Conservation (phyloP, 2,113 vertebrate genomes). For the Indri indri region DNA sequence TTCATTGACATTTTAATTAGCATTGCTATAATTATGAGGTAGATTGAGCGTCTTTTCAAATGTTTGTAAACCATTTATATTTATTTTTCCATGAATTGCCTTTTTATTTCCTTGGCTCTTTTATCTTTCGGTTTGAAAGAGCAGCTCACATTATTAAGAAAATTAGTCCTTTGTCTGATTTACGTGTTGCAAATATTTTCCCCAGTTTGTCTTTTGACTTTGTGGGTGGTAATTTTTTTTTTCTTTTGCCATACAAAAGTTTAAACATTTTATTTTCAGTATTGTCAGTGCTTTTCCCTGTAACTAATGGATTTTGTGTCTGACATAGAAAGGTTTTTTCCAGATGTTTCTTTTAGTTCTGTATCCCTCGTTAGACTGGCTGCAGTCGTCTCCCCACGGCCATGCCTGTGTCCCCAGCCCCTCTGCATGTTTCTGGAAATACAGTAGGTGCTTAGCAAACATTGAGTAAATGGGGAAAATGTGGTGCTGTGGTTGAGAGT, state of each 20-base stretch:
- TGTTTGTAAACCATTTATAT: constrained; percentile 24
- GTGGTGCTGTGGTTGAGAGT: background rate
- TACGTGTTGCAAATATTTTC: background rate
- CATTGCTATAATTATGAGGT: background rate
- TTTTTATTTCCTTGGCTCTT: constrained; percentile 32
- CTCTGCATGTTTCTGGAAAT: background rate
- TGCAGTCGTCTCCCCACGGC: background rate
- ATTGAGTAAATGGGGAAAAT: background rate
- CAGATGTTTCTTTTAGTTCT: background rate
- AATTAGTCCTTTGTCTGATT: constrained; percentile 12
- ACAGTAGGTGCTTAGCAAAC: background rate
- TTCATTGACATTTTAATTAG: constrained; percentile 46
- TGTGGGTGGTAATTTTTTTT: constrained; percentile 8
- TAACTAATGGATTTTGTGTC: background rate
- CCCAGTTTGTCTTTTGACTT: background rate
- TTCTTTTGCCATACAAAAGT: background rate
- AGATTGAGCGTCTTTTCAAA: background rate
- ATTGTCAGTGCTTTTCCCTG: background rate
- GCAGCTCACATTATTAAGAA: background rate
- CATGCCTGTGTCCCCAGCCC: background rate
- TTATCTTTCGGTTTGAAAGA: constrained; percentile 40
- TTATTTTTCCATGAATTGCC: constrained; percentile 43
- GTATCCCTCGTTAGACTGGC: background rate
- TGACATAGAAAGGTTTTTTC: background rate
- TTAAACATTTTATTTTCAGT: background rate